Conservation (phyloP, 2,888 invertebrate genomes). For the Synergus umbraculus region DNA sequence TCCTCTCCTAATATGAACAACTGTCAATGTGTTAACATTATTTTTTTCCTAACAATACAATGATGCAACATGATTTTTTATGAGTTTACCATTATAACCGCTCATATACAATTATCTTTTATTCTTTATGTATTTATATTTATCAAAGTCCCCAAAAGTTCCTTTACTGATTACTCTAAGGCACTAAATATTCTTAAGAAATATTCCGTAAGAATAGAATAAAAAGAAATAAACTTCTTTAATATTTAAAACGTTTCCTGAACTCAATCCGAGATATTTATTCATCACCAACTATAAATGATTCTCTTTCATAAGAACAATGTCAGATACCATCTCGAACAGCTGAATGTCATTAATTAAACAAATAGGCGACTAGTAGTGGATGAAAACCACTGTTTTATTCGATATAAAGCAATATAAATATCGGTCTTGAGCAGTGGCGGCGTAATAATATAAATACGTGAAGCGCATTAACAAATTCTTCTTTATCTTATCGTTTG, state of each 20-base stretch:
- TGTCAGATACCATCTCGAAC: not conserved
- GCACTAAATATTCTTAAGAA: too few species aligned
- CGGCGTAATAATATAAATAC: slow-evolving; percentile 75
- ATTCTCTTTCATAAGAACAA: not conserved
- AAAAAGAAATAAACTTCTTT: too few species aligned
- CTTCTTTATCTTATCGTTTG: slow-evolving; percentile 73
- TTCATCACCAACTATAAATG: not conserved
- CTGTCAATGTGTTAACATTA: not conserved
- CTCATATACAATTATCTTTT: too few species aligned
- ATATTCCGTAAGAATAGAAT: too few species aligned
- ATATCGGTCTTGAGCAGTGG: slow-evolving; percentile 25
- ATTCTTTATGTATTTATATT: too few species aligned
- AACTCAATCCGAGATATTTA: too few species aligned
- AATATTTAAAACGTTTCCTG: too few species aligned
- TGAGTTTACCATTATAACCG: too few species aligned
- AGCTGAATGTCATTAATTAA: not conserved
- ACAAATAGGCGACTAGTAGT: slow-evolving; percentile 2
- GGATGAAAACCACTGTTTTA: slow-evolving; percentile 68
- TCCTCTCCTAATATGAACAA: not conserved
- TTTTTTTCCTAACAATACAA: not conserved
- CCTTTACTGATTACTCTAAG: too few species aligned
- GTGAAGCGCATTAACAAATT: slow-evolving; percentile 67
- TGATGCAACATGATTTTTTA: too few species aligned
- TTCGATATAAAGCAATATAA: slow-evolving; percentile 60
- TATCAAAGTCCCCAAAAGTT: too few species aligned